Percentiles rank a stretch among this genome's conserved stretches.
These are phyloP conservation scores for Sturnira hondurensis DNA, from an alignment of 2,113 vertebrate genomes.

Conservation along the genomic window DNA sequence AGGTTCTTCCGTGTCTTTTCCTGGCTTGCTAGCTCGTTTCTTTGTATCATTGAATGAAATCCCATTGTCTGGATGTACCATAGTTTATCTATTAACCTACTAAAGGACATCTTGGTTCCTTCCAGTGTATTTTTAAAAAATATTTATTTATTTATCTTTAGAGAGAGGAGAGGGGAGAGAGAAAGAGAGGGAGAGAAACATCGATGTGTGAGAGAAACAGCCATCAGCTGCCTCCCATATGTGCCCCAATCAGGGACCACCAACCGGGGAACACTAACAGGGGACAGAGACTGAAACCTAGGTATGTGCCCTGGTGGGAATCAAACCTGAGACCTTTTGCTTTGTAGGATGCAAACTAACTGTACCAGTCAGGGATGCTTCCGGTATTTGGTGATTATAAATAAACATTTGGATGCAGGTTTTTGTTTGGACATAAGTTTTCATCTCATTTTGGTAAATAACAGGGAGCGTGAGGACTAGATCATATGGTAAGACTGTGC, in stretches of 20 bases:
- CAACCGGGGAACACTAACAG: too few relatives aligned
- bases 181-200: too few relatives aligned
- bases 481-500: background rate
- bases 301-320: too few relatives aligned
- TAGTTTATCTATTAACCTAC: background rate
- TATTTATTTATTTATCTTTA: background rate
- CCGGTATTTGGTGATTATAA: background rate
- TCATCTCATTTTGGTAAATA: background rate
- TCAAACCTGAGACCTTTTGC: too few relatives aligned
- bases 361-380: background rate
- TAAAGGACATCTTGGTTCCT: background rate
- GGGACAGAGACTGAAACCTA: too few relatives aligned
- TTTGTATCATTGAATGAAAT: background rate
- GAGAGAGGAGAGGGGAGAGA: too few relatives aligned
- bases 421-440: background rate
- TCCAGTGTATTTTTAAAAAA: background rate
- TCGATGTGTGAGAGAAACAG: too few relatives aligned
- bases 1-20: background rate
- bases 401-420: background rate
- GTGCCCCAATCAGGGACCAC: too few relatives aligned
- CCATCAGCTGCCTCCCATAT: too few relatives aligned
- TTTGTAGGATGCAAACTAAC: too few relatives aligned
- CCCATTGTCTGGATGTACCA: background rate
- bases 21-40: background rate
- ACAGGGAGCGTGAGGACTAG: background rate